phyloP scores from a whole-genome alignment of 1,140 invertebrate species.

The Lucilia sericata region DNA sequence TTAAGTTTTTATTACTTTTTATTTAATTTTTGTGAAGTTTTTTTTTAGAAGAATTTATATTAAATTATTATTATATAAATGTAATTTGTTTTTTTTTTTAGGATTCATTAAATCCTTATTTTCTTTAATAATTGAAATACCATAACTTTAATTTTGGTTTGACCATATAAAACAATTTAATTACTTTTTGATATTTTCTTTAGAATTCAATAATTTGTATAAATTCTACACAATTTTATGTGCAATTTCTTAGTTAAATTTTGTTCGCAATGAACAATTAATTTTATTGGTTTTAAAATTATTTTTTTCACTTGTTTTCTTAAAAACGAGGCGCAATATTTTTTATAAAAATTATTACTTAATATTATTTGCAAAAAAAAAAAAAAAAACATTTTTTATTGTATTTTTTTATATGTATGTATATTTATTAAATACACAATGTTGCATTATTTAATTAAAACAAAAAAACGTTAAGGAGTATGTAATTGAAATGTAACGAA shows the following conservation, averaged over 20 bases:
- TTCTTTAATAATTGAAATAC: no score
- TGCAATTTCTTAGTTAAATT: slow-evolving; percentile 33
- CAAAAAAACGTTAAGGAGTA: not conserved
- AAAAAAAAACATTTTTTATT: slow-evolving; percentile 1
- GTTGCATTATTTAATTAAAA: slow-evolving; percentile 25
- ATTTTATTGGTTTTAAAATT: not conserved
- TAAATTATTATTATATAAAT: slow-evolving; percentile 32
- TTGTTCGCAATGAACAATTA: not conserved
- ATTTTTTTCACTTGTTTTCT: slow-evolving; percentile 35
- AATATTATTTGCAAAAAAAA: not conserved
- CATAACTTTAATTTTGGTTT: not conserved
- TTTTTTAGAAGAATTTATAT: slow-evolving; percentile 42
- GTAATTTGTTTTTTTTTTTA: slow-evolving; percentile 9
- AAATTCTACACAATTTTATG: not conserved
- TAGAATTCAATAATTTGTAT: slow-evolving; percentile 9
- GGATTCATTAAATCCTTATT: no score
- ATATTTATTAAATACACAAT: slow-evolving; percentile 36
- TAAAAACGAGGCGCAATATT: slow-evolving; percentile 41
- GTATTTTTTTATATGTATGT: slow-evolving; percentile 11
- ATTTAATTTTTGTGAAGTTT: not conserved
- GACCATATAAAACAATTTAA: not conserved
- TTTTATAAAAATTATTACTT: slow-evolving; percentile 37
- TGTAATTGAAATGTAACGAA: not conserved
- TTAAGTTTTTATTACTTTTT: slow-evolving; percentile 2
- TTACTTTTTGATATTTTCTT: slow-evolving; percentile 21